Base-by-base conservation (phyloP, 2,888 invertebrate species). In the Resseliella maxima region DNA sequence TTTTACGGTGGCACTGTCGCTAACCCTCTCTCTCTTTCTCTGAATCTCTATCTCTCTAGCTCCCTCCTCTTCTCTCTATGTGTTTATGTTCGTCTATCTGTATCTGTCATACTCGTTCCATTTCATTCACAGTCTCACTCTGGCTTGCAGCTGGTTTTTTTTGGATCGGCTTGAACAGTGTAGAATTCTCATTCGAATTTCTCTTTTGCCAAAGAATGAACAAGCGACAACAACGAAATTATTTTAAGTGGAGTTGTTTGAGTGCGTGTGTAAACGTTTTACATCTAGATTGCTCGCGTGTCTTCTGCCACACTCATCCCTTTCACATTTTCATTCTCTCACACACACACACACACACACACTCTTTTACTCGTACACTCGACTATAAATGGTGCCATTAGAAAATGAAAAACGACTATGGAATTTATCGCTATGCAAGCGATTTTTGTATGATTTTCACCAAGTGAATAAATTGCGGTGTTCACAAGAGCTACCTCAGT, bases 311-410 rank as follows among this genome's bases (percentile, higher is more conserved):
- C n/a, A n/a, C n/a, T 72, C 72, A 12, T 15, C 12, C 27, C 12
- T 3, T 59, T 27, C 24, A 1, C 12, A n/a, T 3, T 3, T 59
- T 59, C 59, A 5, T 3, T 59, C 27, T 59, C 59, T 24, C n/a
- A n/a, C n/a, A n/a, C n/a, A n/a, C n/a, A n/a, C n/a, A n/a, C n/a
- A n/a, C n/a, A n/a, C n/a, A n/a, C n/a, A n/a, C n/a, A n/a, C n/a
- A n/a, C n/a, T n/a, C 50, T 50, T 18, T 50, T 21, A 10, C 5
- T 59, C 46, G 59, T 72, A n/a, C n/a, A 72, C 15, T 27, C n/a
- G 72, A 72, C 72, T 72, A 72, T 72, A 72, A 72, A 72, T 72
- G 72, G 72, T 72, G 72, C 72, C 72, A 72, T 72, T 72, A 72
- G 72, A 31, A 72, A 72, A 72, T 72, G 72, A 72, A 72, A 72